Conservation (phyloP, 2,113 vertebrate genomes). For the Calonectris borealis region DNA sequence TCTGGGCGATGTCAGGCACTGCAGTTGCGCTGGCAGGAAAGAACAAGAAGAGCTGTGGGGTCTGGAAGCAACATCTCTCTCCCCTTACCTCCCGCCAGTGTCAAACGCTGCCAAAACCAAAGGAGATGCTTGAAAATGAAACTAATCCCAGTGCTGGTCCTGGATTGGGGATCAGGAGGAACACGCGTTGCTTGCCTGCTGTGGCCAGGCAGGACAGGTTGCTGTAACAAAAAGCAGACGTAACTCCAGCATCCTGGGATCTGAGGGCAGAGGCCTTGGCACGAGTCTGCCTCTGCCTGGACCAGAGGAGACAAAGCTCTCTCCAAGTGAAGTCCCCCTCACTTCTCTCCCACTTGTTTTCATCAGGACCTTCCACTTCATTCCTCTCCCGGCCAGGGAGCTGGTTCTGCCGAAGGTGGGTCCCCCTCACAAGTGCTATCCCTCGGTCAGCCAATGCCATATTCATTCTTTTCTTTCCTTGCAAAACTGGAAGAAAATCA, state of each 20-base stretch:
- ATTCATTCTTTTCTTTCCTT: background rate
- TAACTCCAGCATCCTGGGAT: background rate
- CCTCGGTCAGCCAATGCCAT: background rate
- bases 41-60: background rate
- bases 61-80: background rate
- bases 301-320: background rate
- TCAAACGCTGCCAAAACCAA: background rate
- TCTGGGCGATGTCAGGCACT: rapidly evolving
- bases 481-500: background rate
- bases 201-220: background rate
- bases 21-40: rapidly evolving
- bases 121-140: background rate
- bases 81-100: background rate
- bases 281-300: background rate
- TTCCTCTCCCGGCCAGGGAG: background rate
- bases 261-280: background rate
- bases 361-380: background rate
- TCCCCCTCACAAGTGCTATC: background rate
- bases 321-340: background rate
- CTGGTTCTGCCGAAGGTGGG: rapidly evolving
- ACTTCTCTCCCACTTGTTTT: background rate
- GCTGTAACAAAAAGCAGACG: background rate
- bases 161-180: background rate
- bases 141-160: rapidly evolving
- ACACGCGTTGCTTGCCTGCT: rapidly evolving